A percentile compares a stretch with the other conserved stretches of the same genome.
phyloP scores from a whole-genome alignment of 2,888 invertebrate species.

The Drosophila formosana region DNA sequence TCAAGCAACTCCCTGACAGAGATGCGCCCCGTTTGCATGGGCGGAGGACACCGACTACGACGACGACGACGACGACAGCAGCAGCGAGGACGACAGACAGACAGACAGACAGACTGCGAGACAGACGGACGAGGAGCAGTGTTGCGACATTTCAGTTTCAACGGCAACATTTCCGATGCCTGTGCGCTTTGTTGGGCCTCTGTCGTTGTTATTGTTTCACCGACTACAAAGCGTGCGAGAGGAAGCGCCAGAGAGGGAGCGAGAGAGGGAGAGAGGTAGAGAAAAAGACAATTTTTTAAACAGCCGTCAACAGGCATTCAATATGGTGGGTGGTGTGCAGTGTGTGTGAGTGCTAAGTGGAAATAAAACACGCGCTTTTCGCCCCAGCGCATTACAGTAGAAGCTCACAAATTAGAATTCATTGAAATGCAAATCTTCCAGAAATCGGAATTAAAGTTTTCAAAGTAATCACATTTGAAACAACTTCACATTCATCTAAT shows the following conservation, averaged over 20 bases:
- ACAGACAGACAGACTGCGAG: constrained; percentile 31
- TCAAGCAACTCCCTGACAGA: constrained; percentile 79
- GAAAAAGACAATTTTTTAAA: constrained; percentile 60
- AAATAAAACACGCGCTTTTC: constrained; percentile 81
- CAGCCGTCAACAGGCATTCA: constrained; percentile 78
- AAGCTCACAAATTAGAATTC: too few species aligned
- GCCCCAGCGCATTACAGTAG: constrained; percentile 61
- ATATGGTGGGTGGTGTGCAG: constrained; percentile 42
- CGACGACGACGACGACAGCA: constrained; percentile 8
- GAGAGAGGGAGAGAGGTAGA: constrained; percentile 24
- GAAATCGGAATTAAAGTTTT: too few species aligned
- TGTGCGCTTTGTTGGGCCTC: constrained; percentile 65
- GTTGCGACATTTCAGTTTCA: constrained; percentile 83
- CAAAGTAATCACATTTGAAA: too few species aligned
- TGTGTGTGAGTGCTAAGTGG: constrained; percentile 73
- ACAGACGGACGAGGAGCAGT: constrained; percentile 24
- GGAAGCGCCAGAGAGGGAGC: constrained; percentile 19
- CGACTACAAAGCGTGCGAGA: constrained; percentile 49
- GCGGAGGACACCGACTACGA: constrained; percentile 34
- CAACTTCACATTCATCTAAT: too few species aligned
- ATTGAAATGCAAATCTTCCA: too few species aligned
- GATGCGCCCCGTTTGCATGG: constrained; percentile 50
- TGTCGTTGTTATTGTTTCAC: constrained; percentile 76
- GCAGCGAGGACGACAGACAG: constrained; percentile 30
- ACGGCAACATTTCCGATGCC: constrained; percentile 85